Evolutionary conservation across 2,113 vertebrate genomes (phyloP), one percentile per base, ranked within the genome.

Genomic region (Sylvilagus bachmani): DNA sequence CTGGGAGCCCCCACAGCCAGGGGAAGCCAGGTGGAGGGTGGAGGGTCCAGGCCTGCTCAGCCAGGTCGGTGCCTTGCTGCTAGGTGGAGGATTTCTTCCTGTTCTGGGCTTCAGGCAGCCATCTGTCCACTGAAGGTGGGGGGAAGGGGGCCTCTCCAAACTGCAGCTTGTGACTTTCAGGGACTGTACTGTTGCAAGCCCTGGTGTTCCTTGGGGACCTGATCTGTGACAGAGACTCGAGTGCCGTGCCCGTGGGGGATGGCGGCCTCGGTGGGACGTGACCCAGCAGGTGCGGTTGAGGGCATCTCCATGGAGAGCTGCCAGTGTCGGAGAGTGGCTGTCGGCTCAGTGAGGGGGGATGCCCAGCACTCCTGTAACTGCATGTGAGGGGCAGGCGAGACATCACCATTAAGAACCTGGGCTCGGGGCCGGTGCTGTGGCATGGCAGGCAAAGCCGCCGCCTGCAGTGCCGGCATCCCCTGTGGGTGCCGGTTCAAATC

Each of bases 301-400:
- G 38, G 9, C 58, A 21, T 55, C 86, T 85, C 29, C 19, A 4
- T 3, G 0, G 69, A 27, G 51, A 44, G 9, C 82, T 27, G 27
- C 36, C 0, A 4, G 31, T 0, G 0, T 6, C 10, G 58, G 25
- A 13, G 31, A 27, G 14, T 29, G 22, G 17, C 38, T 31, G 33
- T 10, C 62, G 49, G 44, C 44, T 44, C 44, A 44, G 55, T 1
- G 55, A 58, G 55, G 55, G 19, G 55, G 55, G 55, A 16, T 58
- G 55, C 55, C 44, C 44, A 44, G 44, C 6, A 6, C 44, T 44
- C 44, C 44, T 44, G 44, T 1, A 44, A 44, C 44, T 25, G 66
- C 31, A 16, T 0, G 0, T 14, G n/a, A 86, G 5, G 44, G 7
- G 13, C 51, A 27, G 24, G 1, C 53, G 19, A 14, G 21, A 79